A percentile compares a stretch with the other conserved stretches of the same genome.
These are phyloP conservation scores for Phyllotreta cruciferae DNA, from an alignment of 2,888 invertebrate species.

Conservation along the genomic window DNA sequence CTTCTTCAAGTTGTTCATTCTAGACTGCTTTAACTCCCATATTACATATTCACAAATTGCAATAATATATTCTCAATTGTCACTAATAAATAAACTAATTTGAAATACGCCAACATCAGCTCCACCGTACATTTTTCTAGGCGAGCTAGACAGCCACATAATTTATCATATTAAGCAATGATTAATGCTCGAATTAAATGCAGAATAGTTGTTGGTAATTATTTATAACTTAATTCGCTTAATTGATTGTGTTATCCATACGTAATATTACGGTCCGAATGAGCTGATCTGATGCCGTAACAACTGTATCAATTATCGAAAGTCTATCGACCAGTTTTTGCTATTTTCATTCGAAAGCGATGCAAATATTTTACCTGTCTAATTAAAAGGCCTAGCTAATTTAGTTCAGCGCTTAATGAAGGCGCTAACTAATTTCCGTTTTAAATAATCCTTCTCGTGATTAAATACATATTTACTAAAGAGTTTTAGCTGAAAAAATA, in stretches of 20 bases:
- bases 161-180: conserved; percentile 23
- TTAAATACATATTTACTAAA: no score
- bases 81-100: no score
- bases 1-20: no score
- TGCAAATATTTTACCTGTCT: conserved; percentile 4
- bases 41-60: no score
- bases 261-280: conserved; percentile 16
- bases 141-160: background rate
- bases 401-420: no score
- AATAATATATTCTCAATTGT: no score
- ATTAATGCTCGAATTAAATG: conserved; percentile 21
- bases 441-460: no score
- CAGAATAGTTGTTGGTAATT: conserved; percentile 20
- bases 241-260: conserved; percentile 23
- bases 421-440: no score
- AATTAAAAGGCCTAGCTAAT: background rate
- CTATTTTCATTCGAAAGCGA: conserved; percentile 5
- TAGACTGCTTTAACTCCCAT: no score
- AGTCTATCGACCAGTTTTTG: conserved; percentile 13
- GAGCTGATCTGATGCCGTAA: conserved; percentile 5
- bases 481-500: no score
- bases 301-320: conserved; percentile 13
- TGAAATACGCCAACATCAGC: conserved; percentile 2
- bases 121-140: conserved; percentile 1
- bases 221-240: conserved; percentile 30